Evolutionary conservation across 2,888 invertebrate species (phyloP).

Genomic region (Apamea crenata): DNA sequence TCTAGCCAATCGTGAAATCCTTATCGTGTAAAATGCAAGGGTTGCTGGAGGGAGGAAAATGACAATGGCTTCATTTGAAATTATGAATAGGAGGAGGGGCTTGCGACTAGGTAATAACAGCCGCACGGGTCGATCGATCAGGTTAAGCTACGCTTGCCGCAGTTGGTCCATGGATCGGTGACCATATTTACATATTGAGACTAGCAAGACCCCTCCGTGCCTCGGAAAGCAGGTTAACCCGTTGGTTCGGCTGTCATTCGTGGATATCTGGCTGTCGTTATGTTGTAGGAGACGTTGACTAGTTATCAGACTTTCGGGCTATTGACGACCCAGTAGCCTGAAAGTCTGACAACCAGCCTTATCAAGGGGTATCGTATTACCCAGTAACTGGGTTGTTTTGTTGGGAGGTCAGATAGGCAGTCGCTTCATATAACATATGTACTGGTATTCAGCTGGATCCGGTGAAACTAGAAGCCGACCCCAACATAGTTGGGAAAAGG

Average conservation of each 20-base stretch:
- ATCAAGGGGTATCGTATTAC: neutral
- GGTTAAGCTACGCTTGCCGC: neutral
- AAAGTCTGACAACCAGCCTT: neutral
- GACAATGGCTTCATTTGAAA: neutral
- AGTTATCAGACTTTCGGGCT: neutral
- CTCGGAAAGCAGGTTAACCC: too few relatives aligned
- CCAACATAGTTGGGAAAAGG: neutral
- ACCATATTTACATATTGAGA: too few relatives aligned
- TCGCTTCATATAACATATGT: neutral
- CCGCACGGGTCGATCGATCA: neutral
- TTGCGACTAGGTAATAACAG: neutral
- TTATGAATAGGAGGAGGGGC: neutral
- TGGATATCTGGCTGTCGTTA: too few relatives aligned
- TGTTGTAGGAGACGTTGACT: too few relatives aligned
- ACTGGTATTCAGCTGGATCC: neutral
- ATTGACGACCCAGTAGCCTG: neutral
- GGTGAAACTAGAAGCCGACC: neutral
- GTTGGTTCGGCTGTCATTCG: neutral
- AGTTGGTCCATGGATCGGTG: too few relatives aligned
- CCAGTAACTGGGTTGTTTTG: neutral
- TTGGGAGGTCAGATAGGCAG: neutral
- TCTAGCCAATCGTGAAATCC: neutral
- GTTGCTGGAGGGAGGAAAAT: neutral
- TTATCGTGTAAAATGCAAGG: neutral
- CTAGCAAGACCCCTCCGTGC: too few relatives aligned